These are phyloP conservation scores for Probosciger aterrimus DNA, from an alignment of 2,113 vertebrate genomes.

Conservation along the genomic window DNA sequence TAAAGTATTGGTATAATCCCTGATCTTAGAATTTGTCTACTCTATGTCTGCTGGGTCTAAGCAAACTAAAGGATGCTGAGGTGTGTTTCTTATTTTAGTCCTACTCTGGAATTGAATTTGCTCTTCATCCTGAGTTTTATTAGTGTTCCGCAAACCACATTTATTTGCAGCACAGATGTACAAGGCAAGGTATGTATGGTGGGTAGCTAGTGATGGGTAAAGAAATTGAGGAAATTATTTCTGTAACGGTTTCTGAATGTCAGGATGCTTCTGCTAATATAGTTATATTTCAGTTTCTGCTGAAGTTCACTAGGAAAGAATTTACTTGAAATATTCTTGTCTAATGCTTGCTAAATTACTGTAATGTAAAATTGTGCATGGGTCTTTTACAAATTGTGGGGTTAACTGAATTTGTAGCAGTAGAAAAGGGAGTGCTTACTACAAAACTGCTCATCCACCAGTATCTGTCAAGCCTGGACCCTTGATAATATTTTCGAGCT, in stretches of 20 bases:
- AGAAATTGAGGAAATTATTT: neutral
- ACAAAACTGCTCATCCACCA: neutral
- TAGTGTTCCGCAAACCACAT: neutral
- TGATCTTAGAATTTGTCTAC: slow-evolving; percentile 5
- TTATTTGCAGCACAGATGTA: slow-evolving; percentile 9
- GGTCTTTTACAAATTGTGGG: neutral
- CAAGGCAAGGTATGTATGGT: neutral
- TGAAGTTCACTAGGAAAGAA: neutral
- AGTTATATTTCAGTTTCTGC: neutral
- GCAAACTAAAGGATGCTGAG: slow-evolving; percentile 10
- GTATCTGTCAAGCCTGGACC: neutral
- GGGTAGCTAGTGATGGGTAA: neutral
- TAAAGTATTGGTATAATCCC: slow-evolving; percentile 5
- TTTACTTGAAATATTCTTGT: neutral
- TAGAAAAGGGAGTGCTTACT: neutral
- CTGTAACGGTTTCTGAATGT: neutral
- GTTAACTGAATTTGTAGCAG: neutral
- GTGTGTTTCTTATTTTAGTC: slow-evolving; percentile 13
- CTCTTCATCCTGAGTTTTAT: slow-evolving; percentile 2
- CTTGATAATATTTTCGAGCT: neutral
- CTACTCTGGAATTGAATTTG: slow-evolving; percentile 41
- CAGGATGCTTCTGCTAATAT: neutral
- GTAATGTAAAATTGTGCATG: neutral
- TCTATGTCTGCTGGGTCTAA: neutral
- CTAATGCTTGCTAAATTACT: neutral